Percentiles rank a stretch among this genome's conserved stretches.
Conservation (phyloP, 1,140 invertebrate species). For the Heterodera carotae region DNA sequence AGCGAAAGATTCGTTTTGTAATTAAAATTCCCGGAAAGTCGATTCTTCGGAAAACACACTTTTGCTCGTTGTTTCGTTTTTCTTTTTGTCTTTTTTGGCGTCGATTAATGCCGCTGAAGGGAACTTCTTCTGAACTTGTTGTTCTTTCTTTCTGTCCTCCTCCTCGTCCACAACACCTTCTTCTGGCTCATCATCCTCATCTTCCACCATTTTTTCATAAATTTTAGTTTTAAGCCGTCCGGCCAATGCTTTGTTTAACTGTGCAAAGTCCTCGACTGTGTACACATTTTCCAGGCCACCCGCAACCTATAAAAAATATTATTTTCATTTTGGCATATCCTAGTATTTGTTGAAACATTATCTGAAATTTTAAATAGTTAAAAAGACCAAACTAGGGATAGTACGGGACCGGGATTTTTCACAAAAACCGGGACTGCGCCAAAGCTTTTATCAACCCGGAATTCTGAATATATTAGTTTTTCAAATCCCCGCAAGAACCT, state of each 20-base stretch:
- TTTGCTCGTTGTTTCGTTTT: not conserved
- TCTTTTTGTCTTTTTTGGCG: not conserved
- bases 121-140: not conserved
- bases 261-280: not conserved
- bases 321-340: not conserved
- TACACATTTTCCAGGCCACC: not conserved
- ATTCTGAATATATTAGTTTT: no score
- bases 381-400: no score
- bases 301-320: not conserved
- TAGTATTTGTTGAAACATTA: no score
- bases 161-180: not conserved
- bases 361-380: no score
- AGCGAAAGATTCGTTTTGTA: no score
- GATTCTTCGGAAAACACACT: not conserved
- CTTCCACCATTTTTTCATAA: not conserved
- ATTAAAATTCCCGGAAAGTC: not conserved
- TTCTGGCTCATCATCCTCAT: not conserved
- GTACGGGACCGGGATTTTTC: no score
- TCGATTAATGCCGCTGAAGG: not conserved
- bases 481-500: no score
- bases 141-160: not conserved
- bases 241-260: not conserved
- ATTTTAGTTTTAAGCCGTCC: not conserved
- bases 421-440: no score
- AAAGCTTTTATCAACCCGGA: no score